Conservation (phyloP, 2,113 vertebrate species). For the Leucopsar rothschildi region DNA sequence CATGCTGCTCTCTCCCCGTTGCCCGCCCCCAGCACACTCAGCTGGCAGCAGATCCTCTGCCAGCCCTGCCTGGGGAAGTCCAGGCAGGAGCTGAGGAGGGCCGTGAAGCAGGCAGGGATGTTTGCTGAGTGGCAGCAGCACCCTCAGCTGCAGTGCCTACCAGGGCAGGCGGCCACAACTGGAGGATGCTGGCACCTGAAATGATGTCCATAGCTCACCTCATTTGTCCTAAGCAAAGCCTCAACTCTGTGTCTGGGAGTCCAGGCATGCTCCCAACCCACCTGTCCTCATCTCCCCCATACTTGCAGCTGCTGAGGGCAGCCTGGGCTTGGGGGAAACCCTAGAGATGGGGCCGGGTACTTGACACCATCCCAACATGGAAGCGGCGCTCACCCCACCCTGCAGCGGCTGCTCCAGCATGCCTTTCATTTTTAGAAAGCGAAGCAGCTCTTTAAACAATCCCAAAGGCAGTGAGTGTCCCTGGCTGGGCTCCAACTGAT, state of each 20-base stretch:
- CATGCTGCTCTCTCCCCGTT: background rate
- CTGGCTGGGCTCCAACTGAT: background rate
- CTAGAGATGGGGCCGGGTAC: background rate
- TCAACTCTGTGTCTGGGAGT: background rate
- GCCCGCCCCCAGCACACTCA: accelerated
- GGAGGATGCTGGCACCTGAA: background rate
- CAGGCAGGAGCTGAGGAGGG: background rate
- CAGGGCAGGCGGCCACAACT: background rate
- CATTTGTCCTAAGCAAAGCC: background rate
- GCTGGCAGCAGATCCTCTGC: background rate
- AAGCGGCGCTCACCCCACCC: background rate
- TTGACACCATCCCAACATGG: background rate
- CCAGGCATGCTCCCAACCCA: background rate
- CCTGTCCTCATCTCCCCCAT: background rate
- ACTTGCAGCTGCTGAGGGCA: background rate
- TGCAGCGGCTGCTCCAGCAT: background rate
- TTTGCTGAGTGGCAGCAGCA: background rate
- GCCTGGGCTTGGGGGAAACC: background rate
- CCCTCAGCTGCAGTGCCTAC: background rate
- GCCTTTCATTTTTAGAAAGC: constrained; percentile 23
- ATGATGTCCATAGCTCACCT: background rate
- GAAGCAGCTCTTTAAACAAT: background rate
- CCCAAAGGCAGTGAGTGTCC: constrained; percentile 1
- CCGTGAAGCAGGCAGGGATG: background rate
- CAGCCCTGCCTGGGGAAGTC: background rate